Evolutionary conservation across 2,797 vertebrate genomes (phyloP), one percentile per base, ranked within the genome.

Genomic region (Oreochromis grahami): DNA sequence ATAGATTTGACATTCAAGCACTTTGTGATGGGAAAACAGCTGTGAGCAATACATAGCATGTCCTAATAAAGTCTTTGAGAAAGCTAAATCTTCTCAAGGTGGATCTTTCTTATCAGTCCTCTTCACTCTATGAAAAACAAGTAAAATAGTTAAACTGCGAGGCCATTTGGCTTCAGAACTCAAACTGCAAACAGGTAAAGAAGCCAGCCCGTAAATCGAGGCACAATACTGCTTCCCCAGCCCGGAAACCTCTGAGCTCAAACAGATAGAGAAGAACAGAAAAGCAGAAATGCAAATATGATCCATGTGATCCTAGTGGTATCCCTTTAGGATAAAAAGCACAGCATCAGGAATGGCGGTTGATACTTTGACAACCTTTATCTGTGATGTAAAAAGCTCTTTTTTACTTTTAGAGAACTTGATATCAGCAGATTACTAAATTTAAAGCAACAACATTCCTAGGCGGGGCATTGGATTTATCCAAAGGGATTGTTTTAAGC

Each of bases 11-110:
- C 63, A 86, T 82, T 79, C 72, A 84, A 84, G 79, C 38, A 80
- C 80, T 81, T 78, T 76, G 72, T 60, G 84, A 89, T 89, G 88
- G 89, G 87, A 92, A 89, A 83, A 86, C 78, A 87, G 82, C 82
- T 81, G 78, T 84, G 63, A 72, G 72, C 78, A 87, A 85, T 83
- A 55, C 52, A 76, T 32, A 81, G 56, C 77, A 76, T 68, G 81
- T 88, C 89, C 86, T 77, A 84, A 89, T 80, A 68, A 83, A 80
- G 76, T 65, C 51, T 79, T 45, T 84, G 68, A 84, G 85, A 56
- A 76, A 65, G 41, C 77, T 68, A 58, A 84, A 51, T 51, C n/a
- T 14, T 36, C 56, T 70, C 65, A 43, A 76, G 55, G 41, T 79
- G 77, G 56, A 88, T 5, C 11, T 14, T 29, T 34, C 4, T 48